A percentile compares a stretch with the other conserved stretches of the same genome.
Evolutionary conservation across 2,113 vertebrate species (phyloP).

Genomic region (Trichomycterus rosablanca): DNA sequence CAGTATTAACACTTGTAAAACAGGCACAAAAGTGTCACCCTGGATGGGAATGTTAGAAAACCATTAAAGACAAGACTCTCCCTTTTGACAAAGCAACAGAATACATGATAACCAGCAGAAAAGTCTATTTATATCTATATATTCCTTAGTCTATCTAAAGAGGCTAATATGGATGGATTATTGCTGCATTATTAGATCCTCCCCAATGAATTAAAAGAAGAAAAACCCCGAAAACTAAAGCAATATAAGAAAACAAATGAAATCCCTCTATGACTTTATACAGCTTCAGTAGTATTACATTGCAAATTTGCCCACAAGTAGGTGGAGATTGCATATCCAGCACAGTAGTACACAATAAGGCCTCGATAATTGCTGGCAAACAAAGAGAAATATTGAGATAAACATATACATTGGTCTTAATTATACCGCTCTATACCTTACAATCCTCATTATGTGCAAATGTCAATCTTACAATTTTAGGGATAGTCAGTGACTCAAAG

Average conservation of each 20-base stretch:
- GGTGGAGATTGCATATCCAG: constrained; percentile 73
- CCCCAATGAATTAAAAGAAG: constrained; percentile 19
- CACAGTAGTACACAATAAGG: constrained; percentile 88
- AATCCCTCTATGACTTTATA: constrained; percentile 77
- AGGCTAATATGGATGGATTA: constrained; percentile 71
- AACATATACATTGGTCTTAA: constrained; percentile 63
- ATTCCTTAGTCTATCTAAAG: constrained; percentile 60
- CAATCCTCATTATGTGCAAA: constrained; percentile 70
- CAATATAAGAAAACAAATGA: constrained; percentile 62
- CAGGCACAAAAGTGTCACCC: constrained; percentile 86
- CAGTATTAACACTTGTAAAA: constrained; percentile 72
- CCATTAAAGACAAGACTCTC: constrained; percentile 54
- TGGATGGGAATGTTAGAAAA: constrained; percentile 73
- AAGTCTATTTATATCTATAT: constrained; percentile 45
- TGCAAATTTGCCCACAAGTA: constrained; percentile 67
- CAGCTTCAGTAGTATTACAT: constrained; percentile 94
- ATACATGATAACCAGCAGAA: constrained; percentile 35
- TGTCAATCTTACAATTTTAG: constrained; percentile 63
- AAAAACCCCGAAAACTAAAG: neutral
- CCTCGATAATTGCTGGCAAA: constrained; percentile 80
- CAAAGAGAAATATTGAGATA: constrained; percentile 39
- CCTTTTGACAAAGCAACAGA: constrained; percentile 53
- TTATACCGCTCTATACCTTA: constrained; percentile 57
- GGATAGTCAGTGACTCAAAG: constrained; percentile 58
- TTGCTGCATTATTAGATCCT: constrained; percentile 67